Percentiles rank a stretch among this genome's conserved stretches.
Conservation (phyloP, 1,140 invertebrate species). For the Lepidotrigona ventralis region DNA sequence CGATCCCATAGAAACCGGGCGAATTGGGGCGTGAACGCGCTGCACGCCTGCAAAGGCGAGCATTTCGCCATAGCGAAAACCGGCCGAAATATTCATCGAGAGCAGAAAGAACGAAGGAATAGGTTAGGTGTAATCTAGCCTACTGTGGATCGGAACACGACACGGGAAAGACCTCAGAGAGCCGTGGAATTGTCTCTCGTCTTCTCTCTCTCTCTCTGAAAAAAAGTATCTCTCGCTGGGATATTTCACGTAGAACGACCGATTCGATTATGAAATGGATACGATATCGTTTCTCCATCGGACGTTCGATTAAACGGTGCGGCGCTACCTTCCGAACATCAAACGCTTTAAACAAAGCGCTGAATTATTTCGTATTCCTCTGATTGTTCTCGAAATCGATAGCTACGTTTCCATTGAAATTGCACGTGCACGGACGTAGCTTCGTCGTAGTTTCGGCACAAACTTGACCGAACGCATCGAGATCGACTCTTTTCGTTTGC, state of each 20-base stretch:
- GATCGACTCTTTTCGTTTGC: no score
- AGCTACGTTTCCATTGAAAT: not conserved
- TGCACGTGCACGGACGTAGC: not conserved
- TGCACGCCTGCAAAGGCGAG: slow-evolving; percentile 9
- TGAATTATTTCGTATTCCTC: not conserved
- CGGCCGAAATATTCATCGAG: not conserved
- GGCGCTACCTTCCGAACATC: not conserved
- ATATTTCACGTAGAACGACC: slow-evolving; percentile 27
- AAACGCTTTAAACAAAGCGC: not conserved
- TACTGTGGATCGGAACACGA: not conserved
- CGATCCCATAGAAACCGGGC: slow-evolving; percentile 15
- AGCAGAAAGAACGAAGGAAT: not conserved
- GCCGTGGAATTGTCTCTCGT: slow-evolving; percentile 18
- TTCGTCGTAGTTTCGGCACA: not conserved
- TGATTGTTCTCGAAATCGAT: not conserved
- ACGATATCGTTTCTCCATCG: slow-evolving; percentile 19
- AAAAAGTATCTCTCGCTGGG: slow-evolving; percentile 21
- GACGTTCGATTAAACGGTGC: not conserved
- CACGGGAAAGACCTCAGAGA: slow-evolving; percentile 11
- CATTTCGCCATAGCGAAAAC: not conserved
- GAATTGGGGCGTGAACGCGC: slow-evolving; percentile 52
- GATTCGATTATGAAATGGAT: slow-evolving; percentile 37
- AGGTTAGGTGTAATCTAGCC: slow-evolving; percentile 46
- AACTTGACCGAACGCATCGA: no score
- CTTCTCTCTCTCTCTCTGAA: not conserved